Percentiles rank a stretch among this genome's conserved stretches.
phyloP scores from a whole-genome alignment of 2,113 vertebrate species.

The Phyllostomus discolor region DNA sequence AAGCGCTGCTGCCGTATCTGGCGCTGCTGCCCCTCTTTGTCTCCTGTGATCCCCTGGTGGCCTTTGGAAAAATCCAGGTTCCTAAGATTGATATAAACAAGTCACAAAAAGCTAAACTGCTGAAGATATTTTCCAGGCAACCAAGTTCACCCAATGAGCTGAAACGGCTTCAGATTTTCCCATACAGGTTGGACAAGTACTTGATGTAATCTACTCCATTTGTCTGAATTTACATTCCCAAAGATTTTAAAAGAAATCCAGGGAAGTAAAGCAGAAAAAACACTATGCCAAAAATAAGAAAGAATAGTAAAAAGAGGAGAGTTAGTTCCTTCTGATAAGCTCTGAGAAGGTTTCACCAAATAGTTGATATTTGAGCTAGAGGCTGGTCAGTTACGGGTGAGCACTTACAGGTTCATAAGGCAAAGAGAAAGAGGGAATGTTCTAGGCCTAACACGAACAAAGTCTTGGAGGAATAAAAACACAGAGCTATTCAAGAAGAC shows the following conservation, averaged over 20 bases:
- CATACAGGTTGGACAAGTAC: neutral
- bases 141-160: neutral
- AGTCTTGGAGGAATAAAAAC: neutral
- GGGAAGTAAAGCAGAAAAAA: constrained; percentile 23
- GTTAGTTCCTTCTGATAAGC: neutral
- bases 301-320: neutral
- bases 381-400: neutral
- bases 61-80: constrained; percentile 98
- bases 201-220: neutral
- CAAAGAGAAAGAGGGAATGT: neutral
- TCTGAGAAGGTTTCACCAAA: neutral
- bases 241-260: constrained; percentile 21
- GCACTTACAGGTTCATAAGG: neutral
- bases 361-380: neutral
- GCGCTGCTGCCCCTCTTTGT: constrained; percentile 89
- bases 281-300: neutral
- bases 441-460: neutral
- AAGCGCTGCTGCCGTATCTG: constrained; percentile 92
- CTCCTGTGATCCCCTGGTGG: constrained; percentile 93
- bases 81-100: constrained; percentile 79
- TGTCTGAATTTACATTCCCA: neutral
- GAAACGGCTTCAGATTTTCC: neutral
- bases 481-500: neutral
- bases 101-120: constrained; percentile 32
- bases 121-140: neutral